Evolutionary conservation across 2,888 invertebrate genomes (phyloP), one percentile per base, ranked within the genome.

Genomic region (Microplitis deprimator): DNA sequence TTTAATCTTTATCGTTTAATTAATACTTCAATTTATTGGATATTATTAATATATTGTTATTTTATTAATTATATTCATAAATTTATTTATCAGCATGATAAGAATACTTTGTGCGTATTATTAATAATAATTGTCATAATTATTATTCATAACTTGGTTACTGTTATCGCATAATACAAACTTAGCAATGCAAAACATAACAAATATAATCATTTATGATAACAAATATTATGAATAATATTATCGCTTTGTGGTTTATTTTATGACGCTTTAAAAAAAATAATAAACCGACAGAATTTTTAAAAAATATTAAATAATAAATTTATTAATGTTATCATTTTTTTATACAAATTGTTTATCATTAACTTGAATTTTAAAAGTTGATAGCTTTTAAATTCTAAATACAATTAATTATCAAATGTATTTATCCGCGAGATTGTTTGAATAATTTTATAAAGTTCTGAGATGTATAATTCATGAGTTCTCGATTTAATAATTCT

Each of bases 381-480:
- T 50, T 50, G 13, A 13, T 13, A 50, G 5, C 13, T 13, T 50
- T 13, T 13, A 50, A 50, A 13, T 13, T 50, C 13, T 10, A 50
- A 50, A 13, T 50, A 50, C 10, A 4, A 50, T 50, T 50, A 10
- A 50, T 50, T 50, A 50, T 50, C 4, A 50, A 50, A 50, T 50
- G 8, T 50, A 50, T 50, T 50, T 50, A 50, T 50, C 50, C 5
- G 8, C 8, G 8, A 13, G 13, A 50, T 50, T 50, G 50, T 50
- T 50, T 50, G 50, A 50, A 13, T 17, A 16, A 20, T 64, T 64
- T 20, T 20, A 20, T 29, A 29, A 29, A 65, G 20, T 65, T 20
- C 20, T 20, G 20, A 62, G 38, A 71, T 71, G 71, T 61, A 61
- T 71, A 71, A 71, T 71, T 71, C 71, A 71, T 71, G n/a, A 71